A percentile compares a stretch with the other conserved stretches of the same genome.
Evolutionary conservation across 2,797 vertebrate species (phyloP).

Genomic region (Mormyrus proboscirostris): DNA sequence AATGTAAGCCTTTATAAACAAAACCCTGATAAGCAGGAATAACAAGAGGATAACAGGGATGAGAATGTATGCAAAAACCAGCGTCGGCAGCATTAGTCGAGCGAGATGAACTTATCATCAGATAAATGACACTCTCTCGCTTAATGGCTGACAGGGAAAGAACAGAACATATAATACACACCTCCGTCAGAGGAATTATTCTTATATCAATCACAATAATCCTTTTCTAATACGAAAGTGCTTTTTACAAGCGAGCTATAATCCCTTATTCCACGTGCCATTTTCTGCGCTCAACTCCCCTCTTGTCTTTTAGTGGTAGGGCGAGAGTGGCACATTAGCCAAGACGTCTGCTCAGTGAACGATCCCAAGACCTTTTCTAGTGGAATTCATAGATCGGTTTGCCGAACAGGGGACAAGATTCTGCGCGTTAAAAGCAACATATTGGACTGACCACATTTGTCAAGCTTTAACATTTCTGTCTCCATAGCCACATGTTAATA

Average conservation of each 20-base stretch:
- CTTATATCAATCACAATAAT: slow-evolving; percentile 44
- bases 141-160: slow-evolving; percentile 9
- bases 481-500: neutral
- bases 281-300: neutral
- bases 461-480: neutral
- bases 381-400: neutral
- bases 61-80: neutral
- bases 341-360: neutral
- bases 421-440: neutral
- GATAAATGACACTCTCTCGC: slow-evolving; percentile 7
- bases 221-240: slow-evolving; percentile 48
- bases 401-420: neutral
- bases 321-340: neutral
- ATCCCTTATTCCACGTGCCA: slow-evolving; percentile 7
- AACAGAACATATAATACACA: neutral
- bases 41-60: neutral
- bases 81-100: neutral
- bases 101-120: neutral
- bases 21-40: neutral
- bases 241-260: slow-evolving; percentile 21
- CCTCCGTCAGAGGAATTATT: neutral
- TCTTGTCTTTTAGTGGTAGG: neutral
- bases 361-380: neutral
- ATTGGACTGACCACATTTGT: neutral
- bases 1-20: neutral